Conservation (phyloP, 1,140 invertebrate species). For the Drosophila miranda region DNA sequence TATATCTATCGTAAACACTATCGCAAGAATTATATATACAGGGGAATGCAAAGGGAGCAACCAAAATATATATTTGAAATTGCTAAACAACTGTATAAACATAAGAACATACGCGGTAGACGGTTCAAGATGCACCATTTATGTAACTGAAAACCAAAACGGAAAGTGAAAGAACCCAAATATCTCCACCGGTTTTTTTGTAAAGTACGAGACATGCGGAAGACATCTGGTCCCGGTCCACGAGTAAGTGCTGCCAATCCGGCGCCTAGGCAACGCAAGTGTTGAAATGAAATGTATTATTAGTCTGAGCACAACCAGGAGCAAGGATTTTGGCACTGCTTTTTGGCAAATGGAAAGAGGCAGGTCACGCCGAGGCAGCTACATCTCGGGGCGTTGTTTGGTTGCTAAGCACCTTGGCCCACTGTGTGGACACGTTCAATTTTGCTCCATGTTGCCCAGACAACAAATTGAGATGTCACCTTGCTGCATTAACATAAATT, state of each 20-base stretch:
- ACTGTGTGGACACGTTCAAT: slow-evolving; percentile 50
- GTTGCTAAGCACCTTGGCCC: slow-evolving; percentile 44
- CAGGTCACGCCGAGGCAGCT: slow-evolving; percentile 26
- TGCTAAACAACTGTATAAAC: no score
- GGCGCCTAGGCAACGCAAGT: slow-evolving; percentile 52
- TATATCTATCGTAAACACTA: no score
- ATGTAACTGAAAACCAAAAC: neutral
- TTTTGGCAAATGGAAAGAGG: slow-evolving; percentile 18
- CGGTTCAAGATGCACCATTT: neutral
- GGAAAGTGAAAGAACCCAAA: neutral
- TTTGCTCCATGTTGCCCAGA: neutral
- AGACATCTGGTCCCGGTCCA: slow-evolving; percentile 5
- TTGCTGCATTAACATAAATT: slow-evolving; percentile 66
- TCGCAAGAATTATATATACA: no score
- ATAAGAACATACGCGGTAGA: no score
- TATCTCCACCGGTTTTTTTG: slow-evolving; percentile 5
- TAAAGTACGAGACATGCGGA: slow-evolving; percentile 21
- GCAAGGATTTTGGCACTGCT: slow-evolving; percentile 44
- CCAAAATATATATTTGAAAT: no score
- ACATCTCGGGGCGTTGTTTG: slow-evolving; percentile 2
- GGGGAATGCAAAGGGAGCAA: no score
- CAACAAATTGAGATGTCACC: slow-evolving; percentile 71
- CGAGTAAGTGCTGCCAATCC: slow-evolving; percentile 8
- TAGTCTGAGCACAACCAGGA: slow-evolving; percentile 12
- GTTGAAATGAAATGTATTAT: neutral